Percentiles rank a stretch among this genome's conserved stretches.
phyloP scores from a whole-genome alignment of 1,140 invertebrate genomes.

The Bombyx mandarina region DNA sequence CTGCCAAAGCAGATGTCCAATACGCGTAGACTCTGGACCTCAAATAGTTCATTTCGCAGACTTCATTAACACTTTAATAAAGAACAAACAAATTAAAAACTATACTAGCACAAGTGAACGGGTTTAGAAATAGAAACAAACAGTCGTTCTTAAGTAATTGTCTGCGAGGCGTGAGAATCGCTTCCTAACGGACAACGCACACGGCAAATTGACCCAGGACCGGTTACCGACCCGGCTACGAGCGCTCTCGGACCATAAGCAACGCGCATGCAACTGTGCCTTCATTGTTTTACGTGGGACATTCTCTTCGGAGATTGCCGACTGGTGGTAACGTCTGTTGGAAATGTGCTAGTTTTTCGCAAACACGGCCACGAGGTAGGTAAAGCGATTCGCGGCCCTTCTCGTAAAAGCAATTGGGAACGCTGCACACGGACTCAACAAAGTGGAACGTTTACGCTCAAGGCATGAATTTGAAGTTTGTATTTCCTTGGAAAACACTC shows the following conservation, averaged over 20 bases:
- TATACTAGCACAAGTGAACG: background rate
- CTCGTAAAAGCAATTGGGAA: too few species aligned
- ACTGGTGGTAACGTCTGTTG: background rate
- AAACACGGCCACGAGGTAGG: too few species aligned
- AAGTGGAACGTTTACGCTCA: too few species aligned
- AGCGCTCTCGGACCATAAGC: background rate
- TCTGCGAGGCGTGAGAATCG: constrained; percentile 11
- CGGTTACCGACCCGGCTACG: constrained; percentile 11
- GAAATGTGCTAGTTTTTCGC: too few species aligned
- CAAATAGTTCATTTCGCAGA: too few species aligned
- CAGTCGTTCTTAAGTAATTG: constrained; percentile 5
- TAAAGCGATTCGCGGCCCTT: too few species aligned
- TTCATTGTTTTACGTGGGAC: background rate
- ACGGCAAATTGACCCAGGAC: constrained; percentile 12
- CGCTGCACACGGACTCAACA: too few species aligned
- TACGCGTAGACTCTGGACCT: too few species aligned
- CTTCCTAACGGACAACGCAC: constrained; percentile 13
- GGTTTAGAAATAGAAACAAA: background rate
- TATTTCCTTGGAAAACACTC: too few species aligned
- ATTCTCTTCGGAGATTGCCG: background rate
- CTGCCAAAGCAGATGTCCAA: too few species aligned
- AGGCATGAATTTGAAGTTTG: too few species aligned
- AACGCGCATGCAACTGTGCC: background rate
- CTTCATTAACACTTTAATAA: background rate
- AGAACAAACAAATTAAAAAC: background rate